These are phyloP conservation scores for Acestrorhynchus altus DNA, from an alignment of 2,797 vertebrate genomes.

Conservation along the genomic window DNA sequence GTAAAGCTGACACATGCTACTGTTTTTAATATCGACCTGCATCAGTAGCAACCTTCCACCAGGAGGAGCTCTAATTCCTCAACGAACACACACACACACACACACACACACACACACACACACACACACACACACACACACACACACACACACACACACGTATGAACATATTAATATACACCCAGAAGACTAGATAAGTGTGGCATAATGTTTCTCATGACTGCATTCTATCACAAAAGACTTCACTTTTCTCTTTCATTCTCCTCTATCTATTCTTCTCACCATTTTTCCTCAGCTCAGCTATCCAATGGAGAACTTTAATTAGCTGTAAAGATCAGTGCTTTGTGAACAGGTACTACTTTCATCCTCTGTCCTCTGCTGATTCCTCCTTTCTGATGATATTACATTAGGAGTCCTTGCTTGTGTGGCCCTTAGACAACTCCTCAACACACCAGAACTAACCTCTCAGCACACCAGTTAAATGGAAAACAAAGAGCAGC, in stretches of 20 bases:
- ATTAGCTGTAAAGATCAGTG: constrained; percentile 75
- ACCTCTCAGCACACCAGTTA: constrained; percentile 34
- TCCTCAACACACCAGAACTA: constrained; percentile 36
- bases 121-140: constrained; percentile 29
- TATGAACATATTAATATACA: background rate
- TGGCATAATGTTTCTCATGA: constrained; percentile 19
- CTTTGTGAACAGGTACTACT: constrained; percentile 77
- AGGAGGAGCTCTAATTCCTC: constrained; percentile 55
- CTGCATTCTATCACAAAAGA: constrained; percentile 25
- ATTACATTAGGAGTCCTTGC: constrained; percentile 71
- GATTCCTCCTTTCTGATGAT: constrained; percentile 77
- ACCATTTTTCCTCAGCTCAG: constrained; percentile 68
- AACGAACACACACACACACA: constrained; percentile 23
- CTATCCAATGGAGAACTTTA: constrained; percentile 76
- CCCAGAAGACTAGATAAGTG: background rate
- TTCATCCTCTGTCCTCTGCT: constrained; percentile 69
- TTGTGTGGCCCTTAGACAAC: constrained; percentile 48
- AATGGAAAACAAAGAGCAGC: constrained; percentile 49
- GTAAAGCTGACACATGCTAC: background rate
- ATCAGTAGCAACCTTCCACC: constrained; percentile 31
- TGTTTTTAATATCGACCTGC: too few relatives aligned
- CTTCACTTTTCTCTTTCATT: background rate
- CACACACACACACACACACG: constrained; percentile 24
- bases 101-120: constrained; percentile 25
- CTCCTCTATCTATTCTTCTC: constrained; percentile 55